Evolutionary conservation across 2,113 vertebrate genomes (phyloP).

Genomic region (Oceanites oceanicus): DNA sequence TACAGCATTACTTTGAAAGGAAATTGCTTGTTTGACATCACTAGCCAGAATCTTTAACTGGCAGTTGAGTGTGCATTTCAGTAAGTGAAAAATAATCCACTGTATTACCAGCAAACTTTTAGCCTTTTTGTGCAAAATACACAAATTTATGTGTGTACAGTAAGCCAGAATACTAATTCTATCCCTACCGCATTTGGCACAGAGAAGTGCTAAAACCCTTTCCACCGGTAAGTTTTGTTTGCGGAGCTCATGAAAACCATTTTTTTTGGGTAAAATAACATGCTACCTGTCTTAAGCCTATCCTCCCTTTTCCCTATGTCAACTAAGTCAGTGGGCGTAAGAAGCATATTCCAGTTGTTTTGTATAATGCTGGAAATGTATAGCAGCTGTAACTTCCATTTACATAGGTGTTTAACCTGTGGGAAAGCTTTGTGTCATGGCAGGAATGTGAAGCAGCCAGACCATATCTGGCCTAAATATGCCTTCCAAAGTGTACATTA

Average conservation of each 20-base stretch:
- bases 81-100: neutral
- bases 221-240: neutral
- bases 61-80: neutral
- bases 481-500: neutral
- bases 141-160: neutral
- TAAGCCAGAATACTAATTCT: neutral
- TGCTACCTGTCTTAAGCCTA: accelerated
- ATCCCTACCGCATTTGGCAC: neutral
- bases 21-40: neutral
- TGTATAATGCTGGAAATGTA: neutral
- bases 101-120: neutral
- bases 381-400: neutral
- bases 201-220: neutral
- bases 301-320: neutral
- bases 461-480: neutral
- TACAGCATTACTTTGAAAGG: neutral
- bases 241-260: neutral
- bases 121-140: neutral
- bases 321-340: neutral
- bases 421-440: neutral
- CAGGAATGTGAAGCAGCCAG: neutral
- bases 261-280: neutral
- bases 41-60: neutral
- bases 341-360: neutral
- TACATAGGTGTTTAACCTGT: neutral